Evolutionary conservation across 1,140 invertebrate species (phyloP), one percentile per base, ranked within the genome.

Genomic region (Pteromalus puparum): DNA sequence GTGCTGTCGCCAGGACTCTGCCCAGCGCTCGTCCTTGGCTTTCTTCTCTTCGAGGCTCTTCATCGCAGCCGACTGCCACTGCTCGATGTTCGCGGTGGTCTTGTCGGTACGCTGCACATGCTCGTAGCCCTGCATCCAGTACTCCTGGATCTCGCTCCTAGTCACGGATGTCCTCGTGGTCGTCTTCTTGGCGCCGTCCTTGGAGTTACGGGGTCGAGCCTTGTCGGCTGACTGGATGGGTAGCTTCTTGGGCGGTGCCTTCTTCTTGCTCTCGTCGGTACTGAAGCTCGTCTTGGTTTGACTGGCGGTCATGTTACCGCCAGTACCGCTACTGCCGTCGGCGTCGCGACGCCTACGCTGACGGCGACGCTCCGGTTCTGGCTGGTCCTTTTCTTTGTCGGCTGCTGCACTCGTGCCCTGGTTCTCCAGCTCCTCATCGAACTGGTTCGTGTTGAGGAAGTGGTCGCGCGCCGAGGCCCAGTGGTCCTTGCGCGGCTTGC

Each of bases 401-500:
- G 87, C 78, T 30, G 87, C 85, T 18, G 85, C 42, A 12, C n/a
- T 80, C 77, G 7, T 46, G 72, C 1, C 70, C 18, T 13, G 74
- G 10, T 87, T 80, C 42, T 88, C 87, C 38, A 68, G 26, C 34
- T 92, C 90, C 5, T 91, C 90, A 67, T 90, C 89, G 24, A 91
- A 89, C n/a, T 91, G 88, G 0, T 79, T 86, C 2, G 87, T 84
- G 28, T 2, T 80, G 68, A 93, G 87, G 77, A 92, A 92, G 68
- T 92, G 90, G 38, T 93, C 91, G 61, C 91, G 88, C 24, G 92
- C 90, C 12, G 92, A 91, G 12, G 92, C 92, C 92, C 92, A 93
- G 42, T 93, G 92, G 86, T 92, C 92, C 86, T 93, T 93, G 76
- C 89, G 90, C 12, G 89, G 91, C 26, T 75, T 86, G 10, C 90